phyloP scores from a whole-genome alignment of 2,888 invertebrate species.

The Agrotis puta region DNA sequence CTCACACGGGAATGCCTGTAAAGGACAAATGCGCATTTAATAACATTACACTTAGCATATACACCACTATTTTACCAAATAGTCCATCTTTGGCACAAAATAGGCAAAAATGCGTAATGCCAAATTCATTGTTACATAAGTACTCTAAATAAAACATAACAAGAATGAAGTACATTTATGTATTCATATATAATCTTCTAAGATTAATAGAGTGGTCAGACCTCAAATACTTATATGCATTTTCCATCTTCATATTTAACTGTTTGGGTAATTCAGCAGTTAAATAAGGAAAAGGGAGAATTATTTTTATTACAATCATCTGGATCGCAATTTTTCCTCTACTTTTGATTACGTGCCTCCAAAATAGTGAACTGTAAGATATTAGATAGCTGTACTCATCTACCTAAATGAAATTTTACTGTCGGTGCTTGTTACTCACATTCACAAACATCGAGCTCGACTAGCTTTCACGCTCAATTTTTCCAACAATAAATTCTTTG shows the following conservation, averaged over 20 bases:
- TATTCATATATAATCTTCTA: background rate
- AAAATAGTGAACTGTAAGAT: background rate
- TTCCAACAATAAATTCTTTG: slow-evolving; percentile 70
- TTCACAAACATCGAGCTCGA: slow-evolving; percentile 41
- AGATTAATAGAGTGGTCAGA: background rate
- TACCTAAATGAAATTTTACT: slow-evolving; percentile 3
- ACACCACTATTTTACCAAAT: background rate
- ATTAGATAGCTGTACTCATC: background rate
- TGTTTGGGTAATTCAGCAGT: background rate
- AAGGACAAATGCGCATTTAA: too few species aligned
- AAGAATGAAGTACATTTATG: background rate
- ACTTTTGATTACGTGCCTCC: slow-evolving; percentile 1
- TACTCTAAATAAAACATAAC: background rate
- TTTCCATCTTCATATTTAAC: too few species aligned
- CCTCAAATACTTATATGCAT: background rate
- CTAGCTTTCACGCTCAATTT: slow-evolving; percentile 56
- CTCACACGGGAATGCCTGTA: too few species aligned
- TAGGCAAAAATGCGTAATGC: too few species aligned
- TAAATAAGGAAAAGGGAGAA: slow-evolving; percentile 8
- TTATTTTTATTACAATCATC: background rate
- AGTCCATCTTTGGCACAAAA: background rate
- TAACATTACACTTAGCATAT: background rate
- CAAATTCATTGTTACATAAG: too few species aligned
- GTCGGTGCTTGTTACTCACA: slow-evolving; percentile 25
- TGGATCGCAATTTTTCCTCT: background rate